phyloP scores from a whole-genome alignment of 2,888 invertebrate species.

The Philonicus albiceps region DNA sequence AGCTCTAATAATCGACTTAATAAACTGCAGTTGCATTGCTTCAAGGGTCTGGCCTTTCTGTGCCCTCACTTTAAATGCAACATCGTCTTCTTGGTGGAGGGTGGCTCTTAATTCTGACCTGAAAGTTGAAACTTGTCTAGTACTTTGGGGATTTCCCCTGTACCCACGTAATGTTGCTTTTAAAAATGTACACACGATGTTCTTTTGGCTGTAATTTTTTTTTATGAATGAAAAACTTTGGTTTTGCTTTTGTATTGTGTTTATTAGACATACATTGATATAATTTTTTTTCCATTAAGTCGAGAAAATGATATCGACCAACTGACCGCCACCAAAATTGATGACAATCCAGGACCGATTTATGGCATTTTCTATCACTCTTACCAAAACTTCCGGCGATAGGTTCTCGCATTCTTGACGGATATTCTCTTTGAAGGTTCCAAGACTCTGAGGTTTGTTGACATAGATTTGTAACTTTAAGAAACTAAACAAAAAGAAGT shows the following conservation, averaged over 20 bases:
- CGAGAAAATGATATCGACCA: too few relatives aligned
- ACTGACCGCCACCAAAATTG: too few relatives aligned
- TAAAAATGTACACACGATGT: not conserved
- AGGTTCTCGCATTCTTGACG: too few relatives aligned
- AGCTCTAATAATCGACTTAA: slow-evolving; percentile 1
- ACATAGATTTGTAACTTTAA: too few relatives aligned
- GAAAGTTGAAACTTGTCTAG: not conserved
- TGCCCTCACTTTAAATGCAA: not conserved
- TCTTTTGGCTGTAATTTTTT: not conserved
- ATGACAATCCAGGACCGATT: too few relatives aligned
- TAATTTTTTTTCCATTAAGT: too few relatives aligned
- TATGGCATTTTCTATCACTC: too few relatives aligned
- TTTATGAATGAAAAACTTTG: not conserved
- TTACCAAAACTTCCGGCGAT: too few relatives aligned
- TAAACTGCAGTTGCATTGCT: not conserved
- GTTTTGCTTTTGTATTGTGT: not conserved
- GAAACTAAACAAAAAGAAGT: too few relatives aligned
- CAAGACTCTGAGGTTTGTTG: too few relatives aligned
- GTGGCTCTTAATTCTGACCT: not conserved
- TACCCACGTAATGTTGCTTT: not conserved
- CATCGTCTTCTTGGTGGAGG: not conserved
- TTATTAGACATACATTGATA: too few relatives aligned
- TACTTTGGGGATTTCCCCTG: not conserved
- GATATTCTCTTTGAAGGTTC: too few relatives aligned
- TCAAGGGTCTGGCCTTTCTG: not conserved